Evolutionary conservation across 2,888 invertebrate species (phyloP).

Genomic region (Crossocerus cetratus): DNA sequence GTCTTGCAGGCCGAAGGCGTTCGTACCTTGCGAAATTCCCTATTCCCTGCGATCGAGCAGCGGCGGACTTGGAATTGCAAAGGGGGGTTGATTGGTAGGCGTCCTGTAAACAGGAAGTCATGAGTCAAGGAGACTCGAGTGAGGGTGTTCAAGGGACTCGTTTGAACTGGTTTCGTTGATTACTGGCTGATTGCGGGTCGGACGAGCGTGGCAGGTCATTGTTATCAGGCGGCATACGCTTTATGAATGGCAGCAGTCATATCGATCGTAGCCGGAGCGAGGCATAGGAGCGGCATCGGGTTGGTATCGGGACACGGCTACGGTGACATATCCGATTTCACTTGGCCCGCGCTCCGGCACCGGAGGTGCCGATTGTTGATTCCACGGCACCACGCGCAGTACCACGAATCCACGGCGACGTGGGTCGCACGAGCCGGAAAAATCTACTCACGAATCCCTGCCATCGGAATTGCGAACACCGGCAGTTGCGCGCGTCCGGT

Average conservation of each 20-base stretch:
- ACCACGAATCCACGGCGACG: background rate
- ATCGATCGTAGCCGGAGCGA: background rate
- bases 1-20: no score
- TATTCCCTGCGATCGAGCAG: no score
- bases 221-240: background rate
- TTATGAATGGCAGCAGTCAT: constrained; percentile 4
- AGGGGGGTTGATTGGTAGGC: no score
- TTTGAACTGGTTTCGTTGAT: no score
- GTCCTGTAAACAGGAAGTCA: no score
- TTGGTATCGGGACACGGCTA: background rate
- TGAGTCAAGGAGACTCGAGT: no score
- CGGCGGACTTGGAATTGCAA: no score
- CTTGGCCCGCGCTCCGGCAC: background rate
- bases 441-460: background rate
- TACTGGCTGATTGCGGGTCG: no score
- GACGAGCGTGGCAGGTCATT: no score
- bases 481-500: constrained; percentile 1
- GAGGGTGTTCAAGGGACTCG: no score
- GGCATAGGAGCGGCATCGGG: background rate
- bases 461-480: constrained; percentile 4
- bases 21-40: no score
- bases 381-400: background rate
- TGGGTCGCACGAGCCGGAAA: background rate
- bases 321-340: background rate
- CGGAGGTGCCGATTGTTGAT: background rate